phyloP scores from a whole-genome alignment of 2,888 invertebrate species.

The Drosophila pegasa region DNA sequence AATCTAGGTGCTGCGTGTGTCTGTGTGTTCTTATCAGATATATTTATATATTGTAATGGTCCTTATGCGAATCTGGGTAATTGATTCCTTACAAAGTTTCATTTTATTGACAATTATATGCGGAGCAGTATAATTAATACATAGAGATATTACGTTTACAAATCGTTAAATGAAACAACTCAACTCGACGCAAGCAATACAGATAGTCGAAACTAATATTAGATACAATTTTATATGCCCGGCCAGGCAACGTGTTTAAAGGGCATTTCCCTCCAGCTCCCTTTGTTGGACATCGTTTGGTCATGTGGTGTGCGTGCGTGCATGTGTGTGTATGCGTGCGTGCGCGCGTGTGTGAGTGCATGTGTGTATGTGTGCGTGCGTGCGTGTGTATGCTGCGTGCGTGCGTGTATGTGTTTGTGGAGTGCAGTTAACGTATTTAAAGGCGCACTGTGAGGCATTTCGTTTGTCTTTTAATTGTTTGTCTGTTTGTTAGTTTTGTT shows the following conservation, averaged over 20 bases:
- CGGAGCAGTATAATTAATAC: conserved; percentile 48
- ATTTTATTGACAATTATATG: conserved; percentile 69
- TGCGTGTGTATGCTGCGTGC: not conserved
- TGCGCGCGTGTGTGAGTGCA: not conserved
- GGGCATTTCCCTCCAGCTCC: conserved; percentile 2
- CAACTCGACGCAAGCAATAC: conserved; percentile 28
- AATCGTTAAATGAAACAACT: conserved; percentile 38
- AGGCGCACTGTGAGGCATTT: conserved; percentile 59
- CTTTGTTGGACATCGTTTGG: conserved; percentile 31
- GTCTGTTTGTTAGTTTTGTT: conserved; percentile 21
- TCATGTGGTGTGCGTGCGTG: conserved; percentile 9
- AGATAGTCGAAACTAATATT: conserved; percentile 26
- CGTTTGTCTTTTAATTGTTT: conserved; percentile 55
- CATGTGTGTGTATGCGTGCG: not conserved
- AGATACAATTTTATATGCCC: conserved; percentile 32
- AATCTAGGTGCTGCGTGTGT: conserved; percentile 1
- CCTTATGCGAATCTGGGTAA: not conserved
- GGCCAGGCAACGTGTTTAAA: conserved; percentile 8
- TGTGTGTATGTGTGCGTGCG: conserved; percentile 5
- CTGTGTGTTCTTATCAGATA: not conserved
- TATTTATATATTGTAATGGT: conserved; percentile 6
- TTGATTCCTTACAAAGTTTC: conserved; percentile 22
- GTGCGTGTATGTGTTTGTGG: not conserved
- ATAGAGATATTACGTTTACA: conserved; percentile 42
- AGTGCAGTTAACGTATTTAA: conserved; percentile 38